These are phyloP conservation scores for Drosophila orena DNA, from an alignment of 1,140 invertebrate species.

Conservation along the genomic window DNA sequence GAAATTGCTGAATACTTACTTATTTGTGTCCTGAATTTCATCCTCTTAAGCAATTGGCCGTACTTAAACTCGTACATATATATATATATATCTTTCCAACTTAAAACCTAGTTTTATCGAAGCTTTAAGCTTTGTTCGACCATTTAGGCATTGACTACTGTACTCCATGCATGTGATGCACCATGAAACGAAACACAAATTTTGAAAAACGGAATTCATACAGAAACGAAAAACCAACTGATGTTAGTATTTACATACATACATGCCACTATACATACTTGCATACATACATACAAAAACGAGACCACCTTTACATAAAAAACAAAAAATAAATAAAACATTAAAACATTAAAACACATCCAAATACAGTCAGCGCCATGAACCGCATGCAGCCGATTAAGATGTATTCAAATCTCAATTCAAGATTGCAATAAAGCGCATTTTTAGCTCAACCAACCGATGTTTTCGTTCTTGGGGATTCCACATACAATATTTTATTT, in stretches of 20 bases:
- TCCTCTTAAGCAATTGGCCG: slow-evolving; percentile 29
- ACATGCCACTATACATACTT: slow-evolving; percentile 43
- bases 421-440: slow-evolving; percentile 70
- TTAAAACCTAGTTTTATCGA: slow-evolving; percentile 35
- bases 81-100: slow-evolving; percentile 27
- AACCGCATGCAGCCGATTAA: slow-evolving; percentile 37
- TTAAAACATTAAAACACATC: slow-evolving; percentile 27
- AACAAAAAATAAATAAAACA: not conserved
- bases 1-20: slow-evolving; percentile 21
- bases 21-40: slow-evolving; percentile 22
- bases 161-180: slow-evolving; percentile 54
- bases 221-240: slow-evolving; percentile 7
- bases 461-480: not conserved
- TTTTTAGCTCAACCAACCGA: slow-evolving; percentile 53
- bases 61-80: slow-evolving; percentile 24
- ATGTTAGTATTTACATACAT: slow-evolving; percentile 55
- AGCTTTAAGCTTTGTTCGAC: slow-evolving; percentile 51
- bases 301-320: slow-evolving; percentile 47
- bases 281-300: slow-evolving; percentile 48
- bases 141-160: slow-evolving; percentile 48
- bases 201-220: slow-evolving; percentile 32
- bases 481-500: not conserved
- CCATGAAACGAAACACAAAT: slow-evolving; percentile 46
- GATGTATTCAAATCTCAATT: slow-evolving; percentile 53
- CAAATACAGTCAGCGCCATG: slow-evolving; percentile 43